Evolutionary conservation across 2,113 vertebrate genomes (phyloP).

Genomic region (Pipa parva): DNA sequence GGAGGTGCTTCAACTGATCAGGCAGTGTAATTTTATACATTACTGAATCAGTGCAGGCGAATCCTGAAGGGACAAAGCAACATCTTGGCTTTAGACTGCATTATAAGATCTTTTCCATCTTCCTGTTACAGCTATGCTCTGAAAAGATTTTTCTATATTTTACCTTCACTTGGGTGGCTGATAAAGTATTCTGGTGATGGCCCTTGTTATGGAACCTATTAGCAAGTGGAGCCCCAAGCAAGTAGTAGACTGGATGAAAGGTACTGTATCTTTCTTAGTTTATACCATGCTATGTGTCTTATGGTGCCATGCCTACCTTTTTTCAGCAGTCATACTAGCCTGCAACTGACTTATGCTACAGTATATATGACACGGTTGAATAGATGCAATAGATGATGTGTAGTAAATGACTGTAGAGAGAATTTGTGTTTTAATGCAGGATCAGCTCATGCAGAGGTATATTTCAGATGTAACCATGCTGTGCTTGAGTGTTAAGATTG

Average conservation of each 20-base stretch:
- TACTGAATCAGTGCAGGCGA: conserved; percentile 65
- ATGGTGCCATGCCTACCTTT: neutral
- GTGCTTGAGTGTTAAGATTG: conserved; percentile 47
- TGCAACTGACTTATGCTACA: neutral
- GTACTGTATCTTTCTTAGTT: conserved; percentile 52
- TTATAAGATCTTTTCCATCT: conserved; percentile 62
- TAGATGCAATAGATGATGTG: neutral
- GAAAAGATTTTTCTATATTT: conserved; percentile 54
- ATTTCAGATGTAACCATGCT: conserved; percentile 26
- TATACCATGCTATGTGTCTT: neutral
- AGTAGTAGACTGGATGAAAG: conserved; percentile 90
- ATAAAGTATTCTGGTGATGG: conserved; percentile 80
- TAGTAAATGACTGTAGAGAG: neutral
- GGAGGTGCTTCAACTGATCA: conserved; percentile 60
- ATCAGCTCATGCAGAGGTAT: conserved; percentile 36
- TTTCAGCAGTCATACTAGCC: neutral
- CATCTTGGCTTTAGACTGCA: conserved; percentile 68
- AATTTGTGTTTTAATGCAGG: conserved; percentile 45
- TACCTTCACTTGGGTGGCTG: conserved; percentile 61
- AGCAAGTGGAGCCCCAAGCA: conserved; percentile 89
- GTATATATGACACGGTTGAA: neutral
- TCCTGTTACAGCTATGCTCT: conserved; percentile 71
- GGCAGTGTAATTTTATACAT: conserved; percentile 64
- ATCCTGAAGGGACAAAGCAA: conserved; percentile 62
- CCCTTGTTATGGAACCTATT: conserved; percentile 88